Conservation (phyloP, 2,797 vertebrate genomes). For the Acanthurus leucopareius region DNA sequence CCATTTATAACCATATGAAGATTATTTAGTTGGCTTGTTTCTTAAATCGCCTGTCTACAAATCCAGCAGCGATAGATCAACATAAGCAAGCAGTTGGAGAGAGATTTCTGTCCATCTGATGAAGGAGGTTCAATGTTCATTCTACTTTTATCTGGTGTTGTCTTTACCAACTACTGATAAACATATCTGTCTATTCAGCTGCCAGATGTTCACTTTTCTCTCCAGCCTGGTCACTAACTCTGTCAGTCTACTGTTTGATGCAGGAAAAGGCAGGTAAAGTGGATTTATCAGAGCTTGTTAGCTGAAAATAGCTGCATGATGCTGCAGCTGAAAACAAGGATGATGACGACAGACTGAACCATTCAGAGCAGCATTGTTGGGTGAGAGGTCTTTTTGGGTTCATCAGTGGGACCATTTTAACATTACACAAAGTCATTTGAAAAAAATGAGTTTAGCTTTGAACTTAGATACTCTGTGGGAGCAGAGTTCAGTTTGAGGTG, state of each 20-base stretch:
- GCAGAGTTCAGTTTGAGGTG: constrained; percentile 26
- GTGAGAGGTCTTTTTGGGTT: neutral
- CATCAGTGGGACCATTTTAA: neutral
- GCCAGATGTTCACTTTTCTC: neutral
- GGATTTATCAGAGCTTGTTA: constrained; percentile 6
- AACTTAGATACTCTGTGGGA: neutral
- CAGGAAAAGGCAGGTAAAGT: neutral
- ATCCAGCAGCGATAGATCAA: neutral
- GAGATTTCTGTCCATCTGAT: neutral
- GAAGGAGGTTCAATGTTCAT: neutral
- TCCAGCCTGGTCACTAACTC: neutral
- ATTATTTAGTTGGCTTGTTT: neutral
- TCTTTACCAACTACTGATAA: neutral
- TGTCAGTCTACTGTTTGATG: neutral
- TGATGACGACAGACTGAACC: neutral
- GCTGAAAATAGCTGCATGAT: constrained; percentile 2
- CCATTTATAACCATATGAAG: neutral
- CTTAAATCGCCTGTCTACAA: neutral
- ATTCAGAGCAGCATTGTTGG: no score
- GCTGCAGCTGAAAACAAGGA: neutral
- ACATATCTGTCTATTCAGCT: neutral
- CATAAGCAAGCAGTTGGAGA: neutral
- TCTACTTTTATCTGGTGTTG: neutral
- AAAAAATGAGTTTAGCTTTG: neutral
- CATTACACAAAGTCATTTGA: neutral